These are phyloP conservation scores for Caracal caracal DNA, from an alignment of 2,113 vertebrate species.

Conservation along the genomic window DNA sequence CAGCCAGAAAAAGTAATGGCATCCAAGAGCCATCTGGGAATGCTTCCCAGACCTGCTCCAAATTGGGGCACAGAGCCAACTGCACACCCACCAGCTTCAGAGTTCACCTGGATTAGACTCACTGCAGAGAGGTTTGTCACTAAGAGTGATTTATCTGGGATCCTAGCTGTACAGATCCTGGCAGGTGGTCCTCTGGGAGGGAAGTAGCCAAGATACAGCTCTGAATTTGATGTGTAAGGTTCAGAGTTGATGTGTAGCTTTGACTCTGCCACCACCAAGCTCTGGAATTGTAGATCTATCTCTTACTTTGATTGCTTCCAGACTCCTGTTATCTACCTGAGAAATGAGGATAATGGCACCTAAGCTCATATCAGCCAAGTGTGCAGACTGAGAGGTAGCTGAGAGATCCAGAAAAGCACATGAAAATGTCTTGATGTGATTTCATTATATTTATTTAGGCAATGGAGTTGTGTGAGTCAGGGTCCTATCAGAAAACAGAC, in stretches of 20 bases:
- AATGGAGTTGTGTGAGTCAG: neutral
- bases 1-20: conserved; percentile 68
- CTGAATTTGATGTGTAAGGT: neutral
- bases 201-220: neutral
- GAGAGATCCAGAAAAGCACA: neutral
- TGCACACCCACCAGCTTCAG: conserved; percentile 36
- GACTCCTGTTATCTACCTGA: neutral
- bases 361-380: neutral
- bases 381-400: neutral
- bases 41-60: conserved; percentile 64
- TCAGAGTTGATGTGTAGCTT: neutral
- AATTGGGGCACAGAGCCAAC: conserved; percentile 58
- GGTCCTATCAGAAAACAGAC: neutral
- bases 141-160: conserved; percentile 36
- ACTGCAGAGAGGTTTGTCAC: neutral
- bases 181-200: neutral
- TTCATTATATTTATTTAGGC: neutral
- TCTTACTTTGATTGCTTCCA: neutral
- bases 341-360: neutral
- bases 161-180: neutral
- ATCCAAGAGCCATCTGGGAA: conserved; percentile 73
- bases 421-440: conserved; percentile 19
- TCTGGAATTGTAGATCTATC: neutral
- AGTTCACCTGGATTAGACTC: conserved; percentile 66
- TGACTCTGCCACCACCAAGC: neutral